These are phyloP conservation scores for Lepus townsendii DNA, from an alignment of 2,797 vertebrate genomes.

Conservation along the genomic window DNA sequence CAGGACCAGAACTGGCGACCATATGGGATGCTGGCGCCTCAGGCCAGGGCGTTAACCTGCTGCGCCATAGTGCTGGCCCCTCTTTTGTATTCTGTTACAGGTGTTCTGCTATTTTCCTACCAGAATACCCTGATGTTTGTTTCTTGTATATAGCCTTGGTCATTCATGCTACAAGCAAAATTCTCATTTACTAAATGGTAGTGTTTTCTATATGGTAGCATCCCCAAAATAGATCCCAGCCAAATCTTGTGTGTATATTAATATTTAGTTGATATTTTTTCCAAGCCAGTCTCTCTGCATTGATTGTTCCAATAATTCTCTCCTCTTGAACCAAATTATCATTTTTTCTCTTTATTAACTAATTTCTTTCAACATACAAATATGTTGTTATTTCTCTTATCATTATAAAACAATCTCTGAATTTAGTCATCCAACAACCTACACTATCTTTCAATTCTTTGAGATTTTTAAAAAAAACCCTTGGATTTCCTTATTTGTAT, in stretches of 20 bases:
- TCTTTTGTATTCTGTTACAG: background rate
- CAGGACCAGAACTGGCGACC: too few species aligned
- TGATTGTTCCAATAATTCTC: background rate
- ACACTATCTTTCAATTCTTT: background rate
- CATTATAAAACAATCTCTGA: background rate
- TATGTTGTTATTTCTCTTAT: background rate
- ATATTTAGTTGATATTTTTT: background rate
- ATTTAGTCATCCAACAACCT: background rate
- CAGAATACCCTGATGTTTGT: background rate
- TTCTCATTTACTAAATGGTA: background rate
- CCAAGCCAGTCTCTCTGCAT: background rate
- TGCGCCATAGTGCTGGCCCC: too few species aligned
- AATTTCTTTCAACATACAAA: background rate
- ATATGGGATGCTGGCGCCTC: too few species aligned
- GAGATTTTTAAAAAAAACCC: background rate
- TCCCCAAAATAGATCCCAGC: background rate
- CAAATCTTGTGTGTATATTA: background rate
- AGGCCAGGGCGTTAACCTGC: too few species aligned
- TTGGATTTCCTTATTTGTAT: background rate
- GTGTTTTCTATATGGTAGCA: background rate
- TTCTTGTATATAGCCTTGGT: background rate
- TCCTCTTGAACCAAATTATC: background rate
- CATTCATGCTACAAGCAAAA: background rate
- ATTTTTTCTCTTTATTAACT: background rate
- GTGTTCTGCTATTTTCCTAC: background rate